Conservation (phyloP, 2,113 vertebrate species). For the Ivindomyrus marchei region DNA sequence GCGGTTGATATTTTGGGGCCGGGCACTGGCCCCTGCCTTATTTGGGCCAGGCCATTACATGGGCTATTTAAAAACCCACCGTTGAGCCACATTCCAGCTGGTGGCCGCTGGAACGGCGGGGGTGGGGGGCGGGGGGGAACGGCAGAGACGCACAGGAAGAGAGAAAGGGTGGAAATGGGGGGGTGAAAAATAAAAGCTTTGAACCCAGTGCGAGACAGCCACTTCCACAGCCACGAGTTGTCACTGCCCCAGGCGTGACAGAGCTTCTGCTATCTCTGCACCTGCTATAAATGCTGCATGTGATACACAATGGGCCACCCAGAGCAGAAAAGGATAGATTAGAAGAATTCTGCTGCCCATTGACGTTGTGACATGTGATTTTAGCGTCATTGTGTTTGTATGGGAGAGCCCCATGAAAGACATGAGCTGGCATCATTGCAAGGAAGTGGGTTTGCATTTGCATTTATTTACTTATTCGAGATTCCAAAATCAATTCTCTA, state of each 20-base stretch:
- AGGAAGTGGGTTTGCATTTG: background rate
- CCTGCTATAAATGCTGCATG: background rate
- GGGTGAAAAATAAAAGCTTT: background rate
- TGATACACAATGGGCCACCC: background rate
- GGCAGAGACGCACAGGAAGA: background rate
- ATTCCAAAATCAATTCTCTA: background rate
- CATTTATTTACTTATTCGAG: background rate
- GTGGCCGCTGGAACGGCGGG: slow-evolving; percentile 38
- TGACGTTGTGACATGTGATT: background rate
- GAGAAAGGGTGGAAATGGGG: background rate
- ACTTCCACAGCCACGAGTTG: background rate
- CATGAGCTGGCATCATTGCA: background rate
- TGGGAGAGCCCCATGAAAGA: background rate
- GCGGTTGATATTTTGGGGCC: slow-evolving; percentile 55
- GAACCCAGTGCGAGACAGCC: background rate
- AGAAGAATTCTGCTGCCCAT: background rate
- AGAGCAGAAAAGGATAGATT: background rate
- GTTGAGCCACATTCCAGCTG: slow-evolving; percentile 56
- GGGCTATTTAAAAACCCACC: slow-evolving; percentile 64
- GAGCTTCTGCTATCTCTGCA: background rate
- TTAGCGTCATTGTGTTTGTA: background rate
- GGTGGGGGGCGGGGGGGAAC: background rate
- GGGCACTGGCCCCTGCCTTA: slow-evolving; percentile 53
- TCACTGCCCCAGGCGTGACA: background rate
- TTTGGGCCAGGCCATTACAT: slow-evolving; percentile 52